Conservation (phyloP, 2,797 vertebrate species). For the Rallus crepitans region DNA sequence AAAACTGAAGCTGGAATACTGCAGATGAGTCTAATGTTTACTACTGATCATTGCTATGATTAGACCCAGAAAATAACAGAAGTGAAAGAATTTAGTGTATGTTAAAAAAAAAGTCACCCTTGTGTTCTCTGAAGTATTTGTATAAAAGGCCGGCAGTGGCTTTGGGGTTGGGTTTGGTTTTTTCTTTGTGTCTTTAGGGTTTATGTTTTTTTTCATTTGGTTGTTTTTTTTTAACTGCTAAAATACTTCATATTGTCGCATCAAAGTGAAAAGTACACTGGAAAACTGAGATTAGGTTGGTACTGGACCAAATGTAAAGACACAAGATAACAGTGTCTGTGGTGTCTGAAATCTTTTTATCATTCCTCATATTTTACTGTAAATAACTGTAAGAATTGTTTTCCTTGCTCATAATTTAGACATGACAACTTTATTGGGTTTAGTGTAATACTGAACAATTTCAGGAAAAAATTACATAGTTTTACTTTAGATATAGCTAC, state of each 20-base stretch:
- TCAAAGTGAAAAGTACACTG: not conserved
- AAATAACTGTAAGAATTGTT: not conserved
- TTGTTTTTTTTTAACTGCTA: not conserved
- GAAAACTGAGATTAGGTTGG: not conserved
- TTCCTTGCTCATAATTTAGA: not conserved
- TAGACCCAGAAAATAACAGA: not conserved
- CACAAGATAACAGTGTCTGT: not conserved
- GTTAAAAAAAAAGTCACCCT: not conserved
- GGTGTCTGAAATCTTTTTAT: not conserved
- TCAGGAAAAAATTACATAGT: not conserved
- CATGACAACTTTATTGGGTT: not conserved
- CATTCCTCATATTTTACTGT: not conserved
- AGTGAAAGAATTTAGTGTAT: rapidly evolving
- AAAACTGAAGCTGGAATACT: not conserved
- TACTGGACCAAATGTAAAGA: not conserved
- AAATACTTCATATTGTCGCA: not conserved
- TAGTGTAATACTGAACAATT: not conserved
- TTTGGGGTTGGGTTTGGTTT: no score
- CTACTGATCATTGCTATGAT: not conserved
- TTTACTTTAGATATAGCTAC: not conserved
- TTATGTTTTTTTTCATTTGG: rapidly evolving
- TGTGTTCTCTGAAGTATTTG: not conserved
- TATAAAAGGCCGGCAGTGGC: not conserved
- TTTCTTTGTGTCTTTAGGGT: no score
- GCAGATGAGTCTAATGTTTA: not conserved